phyloP scores from a whole-genome alignment of 1,140 invertebrate genomes.

The Ylistrum balloti region DNA sequence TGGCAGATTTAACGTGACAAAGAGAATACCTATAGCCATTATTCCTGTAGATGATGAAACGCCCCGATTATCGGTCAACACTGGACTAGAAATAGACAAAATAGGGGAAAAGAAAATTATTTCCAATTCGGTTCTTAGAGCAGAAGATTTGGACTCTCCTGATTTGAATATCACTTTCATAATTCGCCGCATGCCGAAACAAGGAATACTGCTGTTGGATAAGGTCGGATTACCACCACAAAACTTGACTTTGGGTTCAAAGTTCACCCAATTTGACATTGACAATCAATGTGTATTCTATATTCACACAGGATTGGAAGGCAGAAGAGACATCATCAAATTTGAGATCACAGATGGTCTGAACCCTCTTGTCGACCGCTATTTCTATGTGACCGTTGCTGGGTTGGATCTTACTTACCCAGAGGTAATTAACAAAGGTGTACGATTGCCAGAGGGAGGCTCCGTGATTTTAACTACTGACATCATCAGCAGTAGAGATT shows the following conservation, averaged over 20 bases:
- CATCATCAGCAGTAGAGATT: slow-evolving; percentile 80
- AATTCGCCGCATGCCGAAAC: slow-evolving; percentile 77
- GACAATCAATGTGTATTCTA: slow-evolving; percentile 80
- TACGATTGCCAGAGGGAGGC: slow-evolving; percentile 81
- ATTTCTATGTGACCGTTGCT: slow-evolving; percentile 82
- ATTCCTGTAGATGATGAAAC: slow-evolving; percentile 83
- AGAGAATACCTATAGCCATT: slow-evolving; percentile 79
- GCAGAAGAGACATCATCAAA: slow-evolving; percentile 81
- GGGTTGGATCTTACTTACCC: slow-evolving; percentile 81
- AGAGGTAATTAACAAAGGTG: slow-evolving; percentile 79
- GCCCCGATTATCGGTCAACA: slow-evolving; percentile 81
- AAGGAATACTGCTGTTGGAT: slow-evolving; percentile 78
- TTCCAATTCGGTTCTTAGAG: slow-evolving; percentile 79
- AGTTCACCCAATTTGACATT: slow-evolving; percentile 82
- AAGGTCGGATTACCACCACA: slow-evolving; percentile 56
- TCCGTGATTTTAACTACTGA: slow-evolving; percentile 80
- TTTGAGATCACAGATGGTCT: slow-evolving; percentile 83
- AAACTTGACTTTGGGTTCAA: slow-evolving; percentile 80
- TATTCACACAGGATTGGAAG: slow-evolving; percentile 79
- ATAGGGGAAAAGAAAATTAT: slow-evolving; percentile 79
- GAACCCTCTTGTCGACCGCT: slow-evolving; percentile 81
- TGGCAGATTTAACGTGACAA: slow-evolving; percentile 79
- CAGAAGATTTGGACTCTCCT: slow-evolving; percentile 82
- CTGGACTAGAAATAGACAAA: slow-evolving; percentile 81
- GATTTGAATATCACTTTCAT: slow-evolving; percentile 79